These are phyloP conservation scores for Charadrius vociferus DNA, from an alignment of 2,113 vertebrate genomes.

Conservation along the genomic window DNA sequence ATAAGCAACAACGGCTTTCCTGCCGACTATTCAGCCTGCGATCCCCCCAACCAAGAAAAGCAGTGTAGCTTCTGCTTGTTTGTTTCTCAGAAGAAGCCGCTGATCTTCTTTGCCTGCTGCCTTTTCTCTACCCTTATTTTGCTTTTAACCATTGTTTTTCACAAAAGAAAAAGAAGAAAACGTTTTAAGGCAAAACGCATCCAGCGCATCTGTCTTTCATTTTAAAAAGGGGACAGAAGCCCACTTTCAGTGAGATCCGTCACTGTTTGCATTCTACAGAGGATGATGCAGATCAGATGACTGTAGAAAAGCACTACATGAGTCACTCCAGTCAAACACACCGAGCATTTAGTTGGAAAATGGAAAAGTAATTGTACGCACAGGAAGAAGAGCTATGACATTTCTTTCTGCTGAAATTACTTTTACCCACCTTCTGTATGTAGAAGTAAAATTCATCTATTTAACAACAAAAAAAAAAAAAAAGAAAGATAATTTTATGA, in stretches of 20 bases:
- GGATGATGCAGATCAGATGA: neutral
- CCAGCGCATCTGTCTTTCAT: conserved; percentile 22
- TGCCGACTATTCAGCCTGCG: conserved; percentile 54
- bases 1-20: conserved; percentile 82
- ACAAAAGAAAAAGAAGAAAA: conserved; percentile 80
- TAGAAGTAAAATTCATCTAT: neutral
- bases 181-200: conserved; percentile 61
- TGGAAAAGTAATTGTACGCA: neutral
- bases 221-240: conserved; percentile 39
- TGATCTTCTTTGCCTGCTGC: conserved; percentile 87
- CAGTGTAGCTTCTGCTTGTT: conserved; percentile 78
- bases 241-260: neutral
- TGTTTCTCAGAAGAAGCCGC: conserved; percentile 79
- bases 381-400: neutral
- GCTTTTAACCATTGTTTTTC: conserved; percentile 73
- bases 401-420: neutral
- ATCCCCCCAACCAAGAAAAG: neutral
- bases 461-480: neutral
- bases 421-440: neutral
- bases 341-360: neutral
- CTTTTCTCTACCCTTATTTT: conserved; percentile 78
- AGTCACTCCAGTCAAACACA: conserved; percentile 65
- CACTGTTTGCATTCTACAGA: neutral
- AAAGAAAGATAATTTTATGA: neutral
- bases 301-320: neutral